Conservation (phyloP, 2,113 vertebrate genomes). For the Nesospiza acunhae region DNA sequence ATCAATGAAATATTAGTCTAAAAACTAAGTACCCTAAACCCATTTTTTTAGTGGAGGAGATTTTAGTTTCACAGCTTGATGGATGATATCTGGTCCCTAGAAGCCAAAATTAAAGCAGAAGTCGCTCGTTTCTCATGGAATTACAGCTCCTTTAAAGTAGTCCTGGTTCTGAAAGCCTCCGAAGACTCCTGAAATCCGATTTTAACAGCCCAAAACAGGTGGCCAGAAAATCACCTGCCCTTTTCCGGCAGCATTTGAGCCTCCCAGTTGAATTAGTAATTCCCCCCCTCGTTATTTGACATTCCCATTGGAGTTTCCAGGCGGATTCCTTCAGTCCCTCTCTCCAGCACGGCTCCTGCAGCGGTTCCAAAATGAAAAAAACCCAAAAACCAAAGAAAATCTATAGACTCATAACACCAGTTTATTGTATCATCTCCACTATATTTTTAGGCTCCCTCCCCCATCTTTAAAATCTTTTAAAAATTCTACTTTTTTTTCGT, state of each 20-base stretch:
- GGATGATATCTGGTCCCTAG: slow-evolving; percentile 67
- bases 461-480: slow-evolving; percentile 54
- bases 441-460: slow-evolving; percentile 16
- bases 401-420: slow-evolving; percentile 42
- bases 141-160: slow-evolving; percentile 22
- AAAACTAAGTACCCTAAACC: slow-evolving; percentile 60
- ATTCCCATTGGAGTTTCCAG: background rate
- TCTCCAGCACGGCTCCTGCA: slow-evolving; percentile 20
- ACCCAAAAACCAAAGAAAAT: slow-evolving; percentile 17
- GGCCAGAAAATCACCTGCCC: background rate
- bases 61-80: slow-evolving; percentile 79
- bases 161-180: background rate
- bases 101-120: slow-evolving; percentile 56
- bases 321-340: background rate
- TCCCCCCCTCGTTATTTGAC: background rate
- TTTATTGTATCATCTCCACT: slow-evolving; percentile 70
- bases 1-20: slow-evolving; percentile 68
- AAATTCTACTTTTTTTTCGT: slow-evolving; percentile 75
- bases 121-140: slow-evolving; percentile 39
- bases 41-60: slow-evolving; percentile 60
- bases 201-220: background rate
- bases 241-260: background rate
- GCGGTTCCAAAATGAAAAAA: background rate
- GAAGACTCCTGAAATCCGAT: background rate
- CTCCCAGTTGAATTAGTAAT: background rate